phyloP scores from a whole-genome alignment of 2,797 vertebrate genomes.

The Cheirogaleus major region DNA sequence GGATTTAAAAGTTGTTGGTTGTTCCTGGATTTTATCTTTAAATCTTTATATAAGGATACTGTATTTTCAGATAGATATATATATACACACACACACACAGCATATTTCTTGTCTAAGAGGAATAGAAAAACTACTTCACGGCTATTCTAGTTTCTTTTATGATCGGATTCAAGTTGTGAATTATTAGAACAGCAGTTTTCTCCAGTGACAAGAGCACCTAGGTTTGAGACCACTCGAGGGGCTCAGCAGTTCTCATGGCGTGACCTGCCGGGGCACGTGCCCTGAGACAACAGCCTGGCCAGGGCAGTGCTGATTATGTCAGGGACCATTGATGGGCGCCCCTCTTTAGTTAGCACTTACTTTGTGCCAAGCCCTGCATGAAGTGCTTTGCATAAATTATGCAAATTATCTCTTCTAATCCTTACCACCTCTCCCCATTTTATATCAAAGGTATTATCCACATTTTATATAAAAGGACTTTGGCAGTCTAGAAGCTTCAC shows the following conservation, averaged over 20 bases:
- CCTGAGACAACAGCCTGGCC: not conserved
- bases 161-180: not conserved
- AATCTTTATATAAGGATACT: not conserved
- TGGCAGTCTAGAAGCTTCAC: not conserved
- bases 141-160: not conserved
- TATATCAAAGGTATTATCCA: not conserved
- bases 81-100: too few relatives aligned
- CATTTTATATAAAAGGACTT: not conserved
- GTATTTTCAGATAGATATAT: not conserved
- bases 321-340: not conserved
- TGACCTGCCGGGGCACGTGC: not conserved
- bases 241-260: fast-evolving
- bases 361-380: not conserved
- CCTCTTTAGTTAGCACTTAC: not conserved
- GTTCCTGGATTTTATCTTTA: constrained; percentile 47
- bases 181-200: not conserved
- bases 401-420: not conserved
- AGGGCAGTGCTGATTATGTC: not conserved
- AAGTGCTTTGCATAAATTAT: not conserved
- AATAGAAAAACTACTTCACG: not conserved
- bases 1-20: not conserved
- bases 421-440: not conserved
- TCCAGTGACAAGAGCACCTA: not conserved
- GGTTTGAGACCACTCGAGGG: not conserved
- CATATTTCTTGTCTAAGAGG: constrained; percentile 18